These are phyloP conservation scores for Nephrotoma flavescens DNA, from an alignment of 2,888 invertebrate genomes.

Conservation along the genomic window DNA sequence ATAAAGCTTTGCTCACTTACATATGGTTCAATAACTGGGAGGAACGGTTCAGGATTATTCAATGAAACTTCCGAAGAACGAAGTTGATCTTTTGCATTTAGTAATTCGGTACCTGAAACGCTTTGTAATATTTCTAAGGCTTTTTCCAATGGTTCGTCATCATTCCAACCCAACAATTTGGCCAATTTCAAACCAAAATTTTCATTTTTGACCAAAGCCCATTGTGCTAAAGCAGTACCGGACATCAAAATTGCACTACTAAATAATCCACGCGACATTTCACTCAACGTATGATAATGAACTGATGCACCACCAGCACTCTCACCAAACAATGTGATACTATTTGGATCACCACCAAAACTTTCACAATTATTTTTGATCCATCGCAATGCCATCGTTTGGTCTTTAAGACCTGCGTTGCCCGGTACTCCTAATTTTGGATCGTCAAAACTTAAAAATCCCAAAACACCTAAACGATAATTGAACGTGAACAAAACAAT, in stretches of 20 bases:
- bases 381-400: neutral
- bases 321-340: neutral
- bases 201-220: constrained; percentile 20
- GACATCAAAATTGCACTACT: constrained; percentile 22
- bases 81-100: constrained; percentile 20
- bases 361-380: neutral
- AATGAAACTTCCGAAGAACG: constrained; percentile 20
- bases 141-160: constrained; percentile 22
- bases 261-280: constrained; percentile 25
- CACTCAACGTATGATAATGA: constrained; percentile 35
- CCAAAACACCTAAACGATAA: constrained; percentile 22
- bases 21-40: constrained; percentile 27
- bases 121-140: constrained; percentile 28
- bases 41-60: constrained; percentile 24
- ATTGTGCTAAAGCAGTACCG: constrained; percentile 23
- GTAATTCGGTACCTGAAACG: constrained; percentile 24
- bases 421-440: constrained; percentile 33
- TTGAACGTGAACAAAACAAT: constrained; percentile 29
- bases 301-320: constrained; percentile 16
- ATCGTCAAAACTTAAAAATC: constrained; percentile 18
- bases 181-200: constrained; percentile 26
- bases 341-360: neutral
- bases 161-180: constrained; percentile 25
- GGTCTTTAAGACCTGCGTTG: constrained; percentile 16
- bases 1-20: constrained; percentile 23